Percentiles rank a stretch among this genome's conserved stretches.
Conservation (phyloP, 2,797 vertebrate species). For the Pangasius larnaudii region DNA sequence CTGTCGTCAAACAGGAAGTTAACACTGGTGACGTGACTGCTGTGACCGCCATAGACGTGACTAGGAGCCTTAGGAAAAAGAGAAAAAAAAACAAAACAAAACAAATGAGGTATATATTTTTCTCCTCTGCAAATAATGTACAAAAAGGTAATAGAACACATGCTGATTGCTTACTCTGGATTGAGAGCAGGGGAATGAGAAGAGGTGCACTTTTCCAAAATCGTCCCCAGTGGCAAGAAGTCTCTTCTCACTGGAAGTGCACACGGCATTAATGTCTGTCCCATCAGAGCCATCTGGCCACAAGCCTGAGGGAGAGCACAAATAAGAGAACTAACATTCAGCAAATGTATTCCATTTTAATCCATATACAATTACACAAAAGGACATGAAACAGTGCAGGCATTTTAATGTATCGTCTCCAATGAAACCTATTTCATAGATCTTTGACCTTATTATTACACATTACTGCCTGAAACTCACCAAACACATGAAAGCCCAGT, state of each 20-base stretch:
- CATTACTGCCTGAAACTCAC: slow-evolving; percentile 66
- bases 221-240: slow-evolving; percentile 95
- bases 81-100: slow-evolving; percentile 10
- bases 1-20: slow-evolving; percentile 91
- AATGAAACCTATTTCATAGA: not conserved
- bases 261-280: slow-evolving; percentile 94
- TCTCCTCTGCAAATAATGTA: not conserved
- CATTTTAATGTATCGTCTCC: not conserved
- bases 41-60: slow-evolving; percentile 90
- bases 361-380: not conserved
- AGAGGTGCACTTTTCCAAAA: slow-evolving; percentile 98
- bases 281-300: slow-evolving; percentile 98
- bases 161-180: slow-evolving; percentile 81
- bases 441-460: not conserved
- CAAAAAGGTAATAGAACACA: not conserved
- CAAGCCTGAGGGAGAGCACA: slow-evolving; percentile 77
- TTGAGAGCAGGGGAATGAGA: slow-evolving; percentile 93
- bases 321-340: slow-evolving; percentile 2
- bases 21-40: slow-evolving; percentile 97
- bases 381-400: not conserved
- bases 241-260: slow-evolving; percentile 83
- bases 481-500: slow-evolving; percentile 94
- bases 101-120: not conserved
- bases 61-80: slow-evolving; percentile 85
- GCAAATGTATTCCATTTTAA: not conserved